Base-by-base conservation (phyloP, 2,888 invertebrate genomes). In the Mesochorus sp. region DNA sequence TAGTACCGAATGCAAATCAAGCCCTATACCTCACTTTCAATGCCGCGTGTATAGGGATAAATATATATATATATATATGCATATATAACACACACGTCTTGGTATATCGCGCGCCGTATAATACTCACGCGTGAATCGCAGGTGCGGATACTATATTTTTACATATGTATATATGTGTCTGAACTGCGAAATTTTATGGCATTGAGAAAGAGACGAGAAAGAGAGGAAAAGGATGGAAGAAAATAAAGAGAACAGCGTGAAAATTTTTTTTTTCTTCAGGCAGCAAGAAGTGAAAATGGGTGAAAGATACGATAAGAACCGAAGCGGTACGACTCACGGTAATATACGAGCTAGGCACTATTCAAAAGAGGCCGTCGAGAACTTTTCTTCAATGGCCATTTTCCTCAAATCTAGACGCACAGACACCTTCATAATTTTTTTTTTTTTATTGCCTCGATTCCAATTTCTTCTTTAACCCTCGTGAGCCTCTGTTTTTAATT, bases 331-430 rank as follows among this genome's bases (percentile, higher is more conserved):
- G 53, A 47, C 39, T 57, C n/a, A n/a, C 17, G 49, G 53, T 28
- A 47, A 37, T 47, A 62, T 66, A 74, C 66, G 61, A 71, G 74
- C 66, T 47, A 28, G 59, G 76, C 80, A 79, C 79, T 76, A 76
- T 80, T 81, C 76, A n/a, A 79, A 74, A 62, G 26, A 51, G 57
- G 51, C 57, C 26, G 47, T 34, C 28, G 51, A 80, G 74, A 71
- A 67, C 73, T 79, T 77, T 81, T 81, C n/a, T 80, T 81, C 81
- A 79, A 82, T 81, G 72, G 76, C 68, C 47, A 21, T 62, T 44
- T 37, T 12, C 42, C 21, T 26, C 47, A 44, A 51, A 61, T 74
- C 44, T 66, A 37, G 39, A 28, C 21, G 8, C 21, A 37, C 51
- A 44, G 51, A 49, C 59, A 1, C 26, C 8, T 47, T 8, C 28